phyloP scores from a whole-genome alignment of 2,797 vertebrate species.

The Rhinophrynus dorsalis region DNA sequence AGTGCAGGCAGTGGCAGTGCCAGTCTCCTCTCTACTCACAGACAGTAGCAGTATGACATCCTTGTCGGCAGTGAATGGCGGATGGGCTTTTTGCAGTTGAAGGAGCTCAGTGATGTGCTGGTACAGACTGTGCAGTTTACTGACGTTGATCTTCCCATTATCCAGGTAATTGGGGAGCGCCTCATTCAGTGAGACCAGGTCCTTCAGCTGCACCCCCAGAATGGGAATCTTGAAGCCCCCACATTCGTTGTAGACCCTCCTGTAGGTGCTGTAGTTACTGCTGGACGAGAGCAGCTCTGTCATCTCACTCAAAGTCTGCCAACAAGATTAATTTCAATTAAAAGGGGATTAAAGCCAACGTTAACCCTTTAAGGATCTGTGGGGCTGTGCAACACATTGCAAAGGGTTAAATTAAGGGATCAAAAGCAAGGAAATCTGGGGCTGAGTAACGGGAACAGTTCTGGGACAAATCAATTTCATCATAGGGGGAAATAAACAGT shows the following conservation, averaged over 20 bases:
- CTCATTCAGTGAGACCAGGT: constrained; percentile 85
- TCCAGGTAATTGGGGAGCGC: constrained; percentile 80
- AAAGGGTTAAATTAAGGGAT: no score
- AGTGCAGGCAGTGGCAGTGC: not conserved
- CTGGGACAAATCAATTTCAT: no score
- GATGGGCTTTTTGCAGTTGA: constrained; percentile 71
- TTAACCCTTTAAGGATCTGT: no score
- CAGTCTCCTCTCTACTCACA: constrained; percentile 57
- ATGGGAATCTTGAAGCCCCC: constrained; percentile 85
- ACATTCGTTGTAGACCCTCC: constrained; percentile 80
- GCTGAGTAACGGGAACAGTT: no score
- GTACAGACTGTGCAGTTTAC: constrained; percentile 86
- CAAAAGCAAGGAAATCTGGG: no score
- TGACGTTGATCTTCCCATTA: constrained; percentile 82
- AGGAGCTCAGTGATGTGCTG: constrained; percentile 82
- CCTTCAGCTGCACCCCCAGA: constrained; percentile 87
- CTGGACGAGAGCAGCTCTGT: constrained; percentile 83
- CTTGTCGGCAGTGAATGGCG: constrained; percentile 82
- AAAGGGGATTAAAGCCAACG: no score
- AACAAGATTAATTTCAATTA: no score
- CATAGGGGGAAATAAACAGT: no score
- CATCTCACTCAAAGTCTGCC: constrained; percentile 83
- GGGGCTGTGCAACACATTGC: no score
- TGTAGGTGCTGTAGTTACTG: constrained; percentile 86
- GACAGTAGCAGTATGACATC: constrained; percentile 88